Percentiles rank a stretch among this genome's conserved stretches.
These are phyloP conservation scores for Drosophila paulistorum DNA, from an alignment of 1,140 invertebrate genomes.

Conservation along the genomic window DNA sequence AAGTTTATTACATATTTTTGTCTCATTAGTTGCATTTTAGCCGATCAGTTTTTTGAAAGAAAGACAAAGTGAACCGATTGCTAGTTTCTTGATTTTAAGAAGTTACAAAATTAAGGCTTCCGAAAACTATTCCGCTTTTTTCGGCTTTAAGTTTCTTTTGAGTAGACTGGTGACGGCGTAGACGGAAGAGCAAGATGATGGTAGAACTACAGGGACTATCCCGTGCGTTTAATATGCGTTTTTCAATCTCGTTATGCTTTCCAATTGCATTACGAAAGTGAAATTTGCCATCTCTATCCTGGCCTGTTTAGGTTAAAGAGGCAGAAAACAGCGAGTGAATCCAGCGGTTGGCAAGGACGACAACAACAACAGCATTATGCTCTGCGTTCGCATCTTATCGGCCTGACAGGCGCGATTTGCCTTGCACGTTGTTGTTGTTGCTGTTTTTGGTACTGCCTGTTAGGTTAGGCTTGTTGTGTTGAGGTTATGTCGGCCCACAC, in stretches of 20 bases:
- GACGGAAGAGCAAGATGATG: too few species aligned
- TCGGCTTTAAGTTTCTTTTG: too few species aligned
- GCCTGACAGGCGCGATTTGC: slow-evolving; percentile 52
- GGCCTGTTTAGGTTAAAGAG: slow-evolving; percentile 25
- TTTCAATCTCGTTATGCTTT: neutral
- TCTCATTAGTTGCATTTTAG: too few species aligned
- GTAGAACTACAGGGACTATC: too few species aligned
- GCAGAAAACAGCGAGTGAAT: slow-evolving; percentile 15
- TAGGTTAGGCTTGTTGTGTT: slow-evolving; percentile 52
- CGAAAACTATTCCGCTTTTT: too few species aligned
- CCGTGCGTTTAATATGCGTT: too few species aligned
- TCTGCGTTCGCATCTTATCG: slow-evolving; percentile 40
- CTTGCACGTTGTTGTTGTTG: slow-evolving; percentile 43
- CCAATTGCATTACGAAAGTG: neutral
- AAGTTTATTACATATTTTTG: too few species aligned
- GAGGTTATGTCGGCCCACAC: slow-evolving; percentile 56
- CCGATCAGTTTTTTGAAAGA: too few species aligned
- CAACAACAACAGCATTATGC: neutral
- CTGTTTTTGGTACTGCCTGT: slow-evolving; percentile 27
- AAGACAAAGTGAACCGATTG: too few species aligned
- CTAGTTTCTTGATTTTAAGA: too few species aligned
- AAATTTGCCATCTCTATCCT: neutral
- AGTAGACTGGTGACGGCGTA: too few species aligned
- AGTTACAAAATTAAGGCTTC: too few species aligned
- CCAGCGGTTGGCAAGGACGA: slow-evolving; percentile 30